Evolutionary conservation across 2,113 vertebrate genomes (phyloP).

Genomic region (Bubo bubo): DNA sequence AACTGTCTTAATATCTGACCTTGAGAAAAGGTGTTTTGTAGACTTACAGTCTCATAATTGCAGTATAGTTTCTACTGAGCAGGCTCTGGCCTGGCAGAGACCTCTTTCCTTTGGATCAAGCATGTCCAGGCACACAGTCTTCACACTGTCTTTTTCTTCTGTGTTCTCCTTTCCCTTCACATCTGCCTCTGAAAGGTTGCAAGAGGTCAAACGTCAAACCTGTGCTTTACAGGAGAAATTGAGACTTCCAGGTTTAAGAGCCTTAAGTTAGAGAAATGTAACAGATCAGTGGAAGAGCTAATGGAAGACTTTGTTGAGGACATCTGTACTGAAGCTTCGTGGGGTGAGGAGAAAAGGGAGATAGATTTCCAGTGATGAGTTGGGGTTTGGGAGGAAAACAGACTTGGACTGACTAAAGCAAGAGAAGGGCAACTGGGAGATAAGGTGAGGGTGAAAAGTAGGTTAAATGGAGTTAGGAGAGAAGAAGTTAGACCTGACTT

Average conservation of each 20-base stretch:
- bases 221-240: neutral
- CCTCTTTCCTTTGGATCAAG: neutral
- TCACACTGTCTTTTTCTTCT: neutral
- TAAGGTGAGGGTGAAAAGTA: neutral
- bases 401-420: neutral
- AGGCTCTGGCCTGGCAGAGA: neutral
- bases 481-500: neutral
- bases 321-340: neutral
- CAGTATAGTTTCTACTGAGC: neutral
- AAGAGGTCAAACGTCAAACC: neutral
- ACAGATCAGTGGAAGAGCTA: neutral
- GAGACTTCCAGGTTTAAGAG: neutral
- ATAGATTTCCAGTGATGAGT: neutral
- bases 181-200: neutral
- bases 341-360: neutral
- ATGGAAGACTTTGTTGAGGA: neutral
- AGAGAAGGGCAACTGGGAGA: neutral
- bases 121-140: neutral
- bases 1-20: neutral
- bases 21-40: neutral
- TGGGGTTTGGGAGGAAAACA: neutral
- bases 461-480: neutral
- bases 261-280: neutral
- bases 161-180: neutral
- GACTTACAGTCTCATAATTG: neutral